Conservation (phyloP, 2,888 invertebrate genomes). For the Caenorhabditis angaria region DNA sequence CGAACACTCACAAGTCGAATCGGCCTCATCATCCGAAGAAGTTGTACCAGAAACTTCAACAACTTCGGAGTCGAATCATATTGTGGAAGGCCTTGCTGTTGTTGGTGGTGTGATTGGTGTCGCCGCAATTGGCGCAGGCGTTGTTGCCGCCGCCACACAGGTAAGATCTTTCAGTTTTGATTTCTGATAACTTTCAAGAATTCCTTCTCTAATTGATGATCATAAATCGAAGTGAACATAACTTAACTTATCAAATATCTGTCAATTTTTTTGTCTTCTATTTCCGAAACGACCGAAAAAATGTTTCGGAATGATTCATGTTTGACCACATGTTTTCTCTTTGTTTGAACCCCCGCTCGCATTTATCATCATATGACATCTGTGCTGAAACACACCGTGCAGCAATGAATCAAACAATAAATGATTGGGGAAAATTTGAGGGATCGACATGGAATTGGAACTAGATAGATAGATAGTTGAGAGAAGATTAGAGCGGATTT, state of each 20-base stretch:
- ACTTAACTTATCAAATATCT: background rate
- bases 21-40: slow-evolving; percentile 4
- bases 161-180: slow-evolving; percentile 15
- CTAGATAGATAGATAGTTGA: too few relatives aligned
- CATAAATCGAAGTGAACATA: background rate
- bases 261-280: background rate
- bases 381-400: background rate
- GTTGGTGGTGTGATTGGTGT: slow-evolving; percentile 5
- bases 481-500: too few relatives aligned
- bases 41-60: background rate
- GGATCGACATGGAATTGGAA: too few relatives aligned
- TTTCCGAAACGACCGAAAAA: too few relatives aligned
- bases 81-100: slow-evolving; percentile 6
- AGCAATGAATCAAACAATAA: too few relatives aligned
- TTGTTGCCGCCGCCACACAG: slow-evolving; percentile 24
- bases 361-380: slow-evolving; percentile 4
- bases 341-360: background rate
- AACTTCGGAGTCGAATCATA: slow-evolving; percentile 7
- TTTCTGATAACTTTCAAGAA: slow-evolving; percentile 6
- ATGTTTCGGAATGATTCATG: background rate
- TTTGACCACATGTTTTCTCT: background rate
- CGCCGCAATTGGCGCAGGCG: slow-evolving; percentile 6
- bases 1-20: slow-evolving; percentile 6
- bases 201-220: background rate
- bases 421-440: too few relatives aligned